A percentile compares a stretch with the other conserved stretches of the same genome.
Evolutionary conservation across 2,888 invertebrate genomes (phyloP).

Genomic region (Leucozona laternaria): DNA sequence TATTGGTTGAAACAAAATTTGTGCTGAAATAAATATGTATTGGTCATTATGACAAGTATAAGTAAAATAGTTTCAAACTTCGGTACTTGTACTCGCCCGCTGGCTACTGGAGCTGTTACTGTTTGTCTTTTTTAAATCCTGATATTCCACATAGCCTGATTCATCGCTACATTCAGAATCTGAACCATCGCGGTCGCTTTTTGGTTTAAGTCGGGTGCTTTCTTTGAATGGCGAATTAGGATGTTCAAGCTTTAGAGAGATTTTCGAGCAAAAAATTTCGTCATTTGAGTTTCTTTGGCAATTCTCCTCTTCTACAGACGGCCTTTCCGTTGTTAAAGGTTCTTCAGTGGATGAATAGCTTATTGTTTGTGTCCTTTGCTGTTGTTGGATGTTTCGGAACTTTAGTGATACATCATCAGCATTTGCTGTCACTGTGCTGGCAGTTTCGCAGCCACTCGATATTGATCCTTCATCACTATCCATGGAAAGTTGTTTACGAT

Average conservation of each 20-base stretch:
- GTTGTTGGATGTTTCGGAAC: slow-evolving; percentile 76
- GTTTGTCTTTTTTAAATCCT: slow-evolving; percentile 82
- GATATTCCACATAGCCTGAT: slow-evolving; percentile 93
- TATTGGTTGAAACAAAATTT: slow-evolving; percentile 34
- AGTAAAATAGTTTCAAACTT: slow-evolving; percentile 45
- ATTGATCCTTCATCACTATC: slow-evolving; percentile 91
- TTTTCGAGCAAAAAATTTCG: slow-evolving; percentile 79
- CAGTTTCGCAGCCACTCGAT: slow-evolving; percentile 92
- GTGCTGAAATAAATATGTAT: slow-evolving; percentile 59
- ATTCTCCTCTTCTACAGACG: slow-evolving; percentile 41
- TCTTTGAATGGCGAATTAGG: slow-evolving; percentile 77
- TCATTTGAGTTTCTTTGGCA: slow-evolving; percentile 70
- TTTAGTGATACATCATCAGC: slow-evolving; percentile 82
- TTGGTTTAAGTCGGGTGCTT: slow-evolving; percentile 52
- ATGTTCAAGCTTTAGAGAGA: slow-evolving; percentile 79
- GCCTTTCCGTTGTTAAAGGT: slow-evolving; percentile 1
- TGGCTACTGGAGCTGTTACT: slow-evolving; percentile 44
- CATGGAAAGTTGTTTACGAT: slow-evolving; percentile 79
- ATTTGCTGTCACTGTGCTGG: slow-evolving; percentile 88
- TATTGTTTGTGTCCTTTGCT: slow-evolving; percentile 59
- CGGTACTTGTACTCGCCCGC: slow-evolving; percentile 62
- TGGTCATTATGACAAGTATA: slow-evolving; percentile 17
- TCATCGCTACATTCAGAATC: slow-evolving; percentile 95
- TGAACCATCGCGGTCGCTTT: slow-evolving; percentile 85
- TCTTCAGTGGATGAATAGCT: slow-evolving; percentile 26